Evolutionary conservation across 2,797 vertebrate genomes (phyloP).

Genomic region (Phoebastria nigripes): DNA sequence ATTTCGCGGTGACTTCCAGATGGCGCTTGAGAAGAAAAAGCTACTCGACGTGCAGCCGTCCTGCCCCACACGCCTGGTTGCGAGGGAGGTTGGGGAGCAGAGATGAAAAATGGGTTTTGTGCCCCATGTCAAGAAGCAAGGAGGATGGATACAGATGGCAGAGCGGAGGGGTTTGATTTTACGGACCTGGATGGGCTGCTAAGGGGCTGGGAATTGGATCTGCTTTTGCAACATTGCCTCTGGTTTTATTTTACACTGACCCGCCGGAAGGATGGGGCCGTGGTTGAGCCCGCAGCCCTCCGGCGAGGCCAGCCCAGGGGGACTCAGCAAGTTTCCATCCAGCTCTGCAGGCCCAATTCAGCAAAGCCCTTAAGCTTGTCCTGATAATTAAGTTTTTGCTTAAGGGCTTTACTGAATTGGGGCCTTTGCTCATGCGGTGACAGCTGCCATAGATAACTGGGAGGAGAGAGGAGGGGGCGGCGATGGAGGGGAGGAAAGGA

Average conservation of each 20-base stretch:
- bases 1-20: slow-evolving; percentile 68
- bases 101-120: background rate
- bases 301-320: accelerated
- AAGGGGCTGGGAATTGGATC: background rate
- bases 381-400: background rate
- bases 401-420: background rate
- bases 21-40: slow-evolving; percentile 18
- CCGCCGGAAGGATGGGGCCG: background rate
- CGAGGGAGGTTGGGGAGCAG: background rate
- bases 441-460: background rate
- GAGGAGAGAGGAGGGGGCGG: background rate
- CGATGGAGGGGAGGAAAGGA: accelerated
- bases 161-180: background rate
- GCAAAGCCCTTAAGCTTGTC: background rate
- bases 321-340: background rate
- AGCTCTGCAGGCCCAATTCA: background rate
- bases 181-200: accelerated
- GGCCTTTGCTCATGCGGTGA: background rate
- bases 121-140: background rate
- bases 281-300: background rate
- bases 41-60: background rate
- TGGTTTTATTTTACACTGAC: background rate
- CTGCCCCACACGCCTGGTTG: background rate
- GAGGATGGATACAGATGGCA: background rate
- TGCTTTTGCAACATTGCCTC: background rate